Base-by-base conservation (phyloP, 2,113 vertebrate species). In the Chamaea fasciata region DNA sequence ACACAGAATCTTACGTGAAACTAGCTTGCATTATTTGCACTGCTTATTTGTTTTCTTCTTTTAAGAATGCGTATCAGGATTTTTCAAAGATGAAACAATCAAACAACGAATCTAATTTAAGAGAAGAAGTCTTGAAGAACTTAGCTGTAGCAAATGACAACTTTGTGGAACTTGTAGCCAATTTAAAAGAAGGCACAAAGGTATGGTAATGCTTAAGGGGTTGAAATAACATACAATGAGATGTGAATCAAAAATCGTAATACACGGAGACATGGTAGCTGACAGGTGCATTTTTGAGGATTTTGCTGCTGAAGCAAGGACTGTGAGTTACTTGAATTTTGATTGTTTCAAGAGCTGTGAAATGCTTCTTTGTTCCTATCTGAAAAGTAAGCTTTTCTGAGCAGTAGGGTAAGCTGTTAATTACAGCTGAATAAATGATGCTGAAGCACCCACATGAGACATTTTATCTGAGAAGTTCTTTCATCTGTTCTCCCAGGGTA, bases 71-170 rank as follows among this genome's bases (percentile, higher is more conserved):
- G 31, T 99, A 99, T 92, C 99, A 99, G 91, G 99, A 99, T 94
- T 99, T 99, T 97, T 98, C 99, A 6, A 98, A 98, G 97, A 98
- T 99, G 97, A 99, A 99, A 90, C 99, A 99, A 92, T 99, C 99
- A 88, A 99, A 99, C 96, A 97, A 98, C 8, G 99, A 99, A 97
- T 98, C 99, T 78, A 99, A 99, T 92, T 97, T 98, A 97, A 98
- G 99, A 97, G 99, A 99, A 97, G 99, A 99, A 95, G 98, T 99
- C 89, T 94, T 99, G 95, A 99, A 99, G 98, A 99, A 99, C 96
- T 98, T 99, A 92, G 99, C 99, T 73, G 98, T 99, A 13, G 99
- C 99, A 37, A 99, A 99, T 71, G 99, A 99, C 97, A 99, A 99
- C 97, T 99, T 99, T 49, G 97, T 99, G 56, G 99, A 99, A 97